These are phyloP conservation scores for Pyrgus malvae DNA, from an alignment of 2,888 invertebrate genomes.

Conservation along the genomic window DNA sequence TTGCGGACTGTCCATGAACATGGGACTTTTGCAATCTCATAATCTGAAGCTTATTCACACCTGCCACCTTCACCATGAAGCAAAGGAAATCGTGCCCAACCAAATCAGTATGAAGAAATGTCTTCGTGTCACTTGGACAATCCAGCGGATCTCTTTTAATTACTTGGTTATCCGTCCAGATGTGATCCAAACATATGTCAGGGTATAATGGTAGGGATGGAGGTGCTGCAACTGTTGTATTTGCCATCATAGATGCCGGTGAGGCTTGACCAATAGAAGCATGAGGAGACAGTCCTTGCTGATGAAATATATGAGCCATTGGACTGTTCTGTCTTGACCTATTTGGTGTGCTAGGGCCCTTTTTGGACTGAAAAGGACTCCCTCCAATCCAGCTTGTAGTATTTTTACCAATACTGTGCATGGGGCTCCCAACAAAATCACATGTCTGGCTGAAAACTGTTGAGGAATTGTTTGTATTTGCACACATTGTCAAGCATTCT, in stretches of 20 bases:
- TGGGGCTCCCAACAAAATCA: conserved; percentile 65
- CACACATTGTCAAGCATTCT: conserved; percentile 85
- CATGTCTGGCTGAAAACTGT: conserved; percentile 69
- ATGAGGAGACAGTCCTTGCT: conserved; percentile 73
- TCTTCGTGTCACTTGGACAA: conserved; percentile 75
- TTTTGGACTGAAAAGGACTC: conserved; percentile 68
- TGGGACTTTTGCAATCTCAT: conserved; percentile 86
- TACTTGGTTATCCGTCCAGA: conserved; percentile 90
- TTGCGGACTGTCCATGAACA: conserved; percentile 61
- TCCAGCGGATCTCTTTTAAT: conserved; percentile 64
- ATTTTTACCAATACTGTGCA: conserved; percentile 60
- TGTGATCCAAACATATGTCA: conserved; percentile 92
- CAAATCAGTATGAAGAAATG: conserved; percentile 92
- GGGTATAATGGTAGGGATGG: conserved; percentile 89
- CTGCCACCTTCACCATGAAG: conserved; percentile 81
- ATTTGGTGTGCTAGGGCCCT: conserved; percentile 53
- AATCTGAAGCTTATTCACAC: conserved; percentile 82
- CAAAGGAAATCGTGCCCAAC: conserved; percentile 93
- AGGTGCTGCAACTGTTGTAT: conserved; percentile 69
- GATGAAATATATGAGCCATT: conserved; percentile 71
- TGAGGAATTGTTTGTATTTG: conserved; percentile 69
- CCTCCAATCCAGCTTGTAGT: conserved; percentile 63
- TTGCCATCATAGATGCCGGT: conserved; percentile 70
- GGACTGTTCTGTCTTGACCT: conserved; percentile 69
- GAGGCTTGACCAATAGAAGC: conserved; percentile 72